Evolutionary conservation across 2,113 vertebrate genomes (phyloP), one percentile per base, ranked within the genome.

Genomic region (Salminus brasiliensis): DNA sequence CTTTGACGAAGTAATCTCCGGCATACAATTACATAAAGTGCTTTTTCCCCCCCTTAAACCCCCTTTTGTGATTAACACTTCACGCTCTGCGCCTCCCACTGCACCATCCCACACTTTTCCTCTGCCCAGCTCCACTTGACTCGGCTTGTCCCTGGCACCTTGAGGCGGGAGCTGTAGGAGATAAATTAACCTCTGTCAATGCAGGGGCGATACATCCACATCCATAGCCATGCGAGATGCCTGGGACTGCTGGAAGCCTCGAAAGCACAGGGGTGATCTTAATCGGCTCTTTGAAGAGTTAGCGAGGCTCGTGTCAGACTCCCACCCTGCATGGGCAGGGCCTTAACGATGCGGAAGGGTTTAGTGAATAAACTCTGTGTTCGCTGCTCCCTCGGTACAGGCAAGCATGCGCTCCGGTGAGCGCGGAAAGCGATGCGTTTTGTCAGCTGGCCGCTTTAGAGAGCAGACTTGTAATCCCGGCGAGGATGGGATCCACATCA

Each of bases 351-450:
- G 45, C 52, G 57, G 25, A 36, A 71, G 25, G 70, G 25, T 21
- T 45, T 73, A 18, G 65, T 29, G 47, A n/a, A 80, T 73, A 73
- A 30, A 78, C 23, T 21, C 13, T 73, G 67, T 74, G 49, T 41
- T 57, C 32, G 60, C 47, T 59, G 69, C 43, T 72, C 45, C 27
- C 18, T 12, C 34, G 25, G 45, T 67, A 47, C 43, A 63, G 36
- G 49, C 43, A 63, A 27, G 49, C 25, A 13, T 43, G 43, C 8
- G 21, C 49, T 59, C 71, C 23, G 39, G 71, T 27, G 49, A 73
- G 53, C 32, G 21, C 41, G 71, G 67, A 74, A 59, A 49, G 70
- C 30, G 36, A 73, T 53, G 49, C 47, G 12, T 23, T 60, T 16
- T 68, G 5, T 73, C 60, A 30, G 69, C 34, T 66, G 75, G 47